Conservation (phyloP, 2,888 invertebrate species). For the Stenurella melanura region DNA sequence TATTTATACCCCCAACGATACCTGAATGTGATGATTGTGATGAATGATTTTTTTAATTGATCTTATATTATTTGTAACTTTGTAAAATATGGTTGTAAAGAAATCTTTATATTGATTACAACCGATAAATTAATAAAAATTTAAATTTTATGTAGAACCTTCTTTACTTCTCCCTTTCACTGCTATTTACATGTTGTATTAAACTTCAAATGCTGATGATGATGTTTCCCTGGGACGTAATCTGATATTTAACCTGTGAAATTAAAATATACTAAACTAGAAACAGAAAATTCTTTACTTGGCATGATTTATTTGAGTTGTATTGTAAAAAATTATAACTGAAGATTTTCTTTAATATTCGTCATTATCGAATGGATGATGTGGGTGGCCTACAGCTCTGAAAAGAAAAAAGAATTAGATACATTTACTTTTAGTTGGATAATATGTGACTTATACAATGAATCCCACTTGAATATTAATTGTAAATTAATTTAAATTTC, state of each 20-base stretch:
- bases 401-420: constrained; percentile 38
- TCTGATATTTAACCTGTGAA: too few relatives aligned
- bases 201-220: too few relatives aligned
- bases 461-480: too few relatives aligned
- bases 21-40: constrained; percentile 71
- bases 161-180: constrained; percentile 1
- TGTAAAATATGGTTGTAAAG: constrained; percentile 39
- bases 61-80: constrained; percentile 41
- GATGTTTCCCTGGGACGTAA: too few relatives aligned
- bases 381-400: constrained; percentile 58
- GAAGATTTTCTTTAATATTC: constrained; percentile 52
- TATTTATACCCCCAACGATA: constrained; percentile 71
- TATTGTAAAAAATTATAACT: background rate
- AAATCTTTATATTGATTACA: constrained; percentile 34
- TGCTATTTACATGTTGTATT: too few relatives aligned
- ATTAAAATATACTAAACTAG: too few relatives aligned
- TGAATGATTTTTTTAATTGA: constrained; percentile 56
- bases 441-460: background rate
- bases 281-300: background rate
- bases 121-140: constrained; percentile 36
- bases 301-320: background rate
- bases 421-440: background rate
- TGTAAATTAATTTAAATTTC: too few relatives aligned
- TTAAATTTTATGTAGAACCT: constrained; percentile 20
- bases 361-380: constrained; percentile 60